phyloP scores from a whole-genome alignment of 1,140 invertebrate species.

The Pomphorhynchus laevis region DNA sequence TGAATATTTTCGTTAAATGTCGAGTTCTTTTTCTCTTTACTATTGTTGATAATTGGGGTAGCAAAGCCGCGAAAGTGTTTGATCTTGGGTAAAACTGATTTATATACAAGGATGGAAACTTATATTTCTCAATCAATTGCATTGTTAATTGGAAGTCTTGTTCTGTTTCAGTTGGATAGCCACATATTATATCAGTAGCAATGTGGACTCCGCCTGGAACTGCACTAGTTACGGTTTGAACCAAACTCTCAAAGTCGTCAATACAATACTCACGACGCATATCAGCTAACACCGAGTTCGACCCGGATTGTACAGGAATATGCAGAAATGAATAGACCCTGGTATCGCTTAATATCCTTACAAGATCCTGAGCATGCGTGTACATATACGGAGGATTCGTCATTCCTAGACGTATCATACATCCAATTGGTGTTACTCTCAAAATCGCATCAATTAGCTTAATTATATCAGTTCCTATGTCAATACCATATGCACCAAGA shows the following conservation, averaged over 20 bases:
- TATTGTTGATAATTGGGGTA: constrained; percentile 39
- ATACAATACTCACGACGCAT: constrained; percentile 77
- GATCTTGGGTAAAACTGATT: constrained; percentile 85
- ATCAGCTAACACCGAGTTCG: constrained; percentile 52
- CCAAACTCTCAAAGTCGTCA: constrained; percentile 50
- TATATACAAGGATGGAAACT: constrained; percentile 69
- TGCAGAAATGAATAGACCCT: constrained; percentile 72
- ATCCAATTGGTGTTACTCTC: constrained; percentile 50
- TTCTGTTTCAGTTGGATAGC: constrained; percentile 76
- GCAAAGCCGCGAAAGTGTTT: constrained; percentile 60
- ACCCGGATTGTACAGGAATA: constrained; percentile 76
- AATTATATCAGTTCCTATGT: constrained; percentile 51
- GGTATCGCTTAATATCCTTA: constrained; percentile 47
- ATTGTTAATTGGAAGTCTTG: constrained; percentile 55
- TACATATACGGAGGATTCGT: constrained; percentile 91
- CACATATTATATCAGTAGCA: constrained; percentile 87
- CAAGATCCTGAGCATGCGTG: constrained; percentile 54
- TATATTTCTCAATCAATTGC: constrained; percentile 41
- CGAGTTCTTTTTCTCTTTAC: constrained; percentile 61
- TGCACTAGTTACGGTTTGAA: constrained; percentile 37
- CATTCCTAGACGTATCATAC: constrained; percentile 57
- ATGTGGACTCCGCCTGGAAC: constrained; percentile 56
- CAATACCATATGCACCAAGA: constrained; percentile 69
- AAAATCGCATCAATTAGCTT: constrained; percentile 49
- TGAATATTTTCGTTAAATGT: constrained; percentile 48